Percentiles rank a stretch among this genome's conserved stretches.
phyloP scores from a whole-genome alignment of 2,113 vertebrate genomes.

The Morone chrysops region DNA sequence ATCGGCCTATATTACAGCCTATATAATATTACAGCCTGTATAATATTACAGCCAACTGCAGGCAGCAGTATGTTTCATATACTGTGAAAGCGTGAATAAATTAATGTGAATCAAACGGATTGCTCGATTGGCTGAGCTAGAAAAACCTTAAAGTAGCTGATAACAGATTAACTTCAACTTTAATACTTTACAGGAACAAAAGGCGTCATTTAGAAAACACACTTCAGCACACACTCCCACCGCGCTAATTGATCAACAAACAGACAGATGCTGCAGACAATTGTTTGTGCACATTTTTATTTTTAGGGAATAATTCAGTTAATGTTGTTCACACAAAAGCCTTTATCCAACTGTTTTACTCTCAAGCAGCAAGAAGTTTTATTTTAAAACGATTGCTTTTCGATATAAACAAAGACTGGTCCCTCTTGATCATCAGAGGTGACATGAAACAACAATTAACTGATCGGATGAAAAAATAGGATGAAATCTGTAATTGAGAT shows the following conservation, averaged over 20 bases:
- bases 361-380: neutral
- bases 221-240: too few relatives aligned
- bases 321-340: neutral
- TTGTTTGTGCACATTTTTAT: neutral
- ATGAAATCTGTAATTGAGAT: neutral
- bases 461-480: neutral
- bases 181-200: neutral
- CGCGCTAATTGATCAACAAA: neutral
- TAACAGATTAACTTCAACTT: neutral
- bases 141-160: neutral
- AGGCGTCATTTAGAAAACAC: too few relatives aligned
- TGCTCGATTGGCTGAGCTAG: slow-evolving; percentile 1
- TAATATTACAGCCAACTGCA: too few relatives aligned
- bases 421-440: too few relatives aligned
- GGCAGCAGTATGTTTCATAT: neutral
- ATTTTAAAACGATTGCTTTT: neutral
- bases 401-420: too few relatives aligned
- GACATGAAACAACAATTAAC: too few relatives aligned
- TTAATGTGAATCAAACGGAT: neutral
- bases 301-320: neutral
- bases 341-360: neutral
- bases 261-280: too few relatives aligned
- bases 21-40: too few relatives aligned
- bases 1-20: too few relatives aligned
- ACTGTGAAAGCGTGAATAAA: too few relatives aligned